Base-by-base conservation (phyloP, 2,888 invertebrate species). In the Coelinius sp. region DNA sequence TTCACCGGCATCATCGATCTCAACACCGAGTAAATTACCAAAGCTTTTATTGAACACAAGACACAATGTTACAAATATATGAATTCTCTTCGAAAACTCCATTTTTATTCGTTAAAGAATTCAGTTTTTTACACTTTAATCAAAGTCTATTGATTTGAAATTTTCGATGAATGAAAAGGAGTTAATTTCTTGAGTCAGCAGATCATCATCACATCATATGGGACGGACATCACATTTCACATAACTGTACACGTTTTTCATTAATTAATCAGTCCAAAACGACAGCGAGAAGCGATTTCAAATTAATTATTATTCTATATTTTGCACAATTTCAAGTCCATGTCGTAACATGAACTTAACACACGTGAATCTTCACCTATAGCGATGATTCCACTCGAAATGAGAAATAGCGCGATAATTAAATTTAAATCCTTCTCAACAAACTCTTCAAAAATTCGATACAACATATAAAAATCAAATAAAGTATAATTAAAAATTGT, bases 1-100 rank as follows among this genome's bases (percentile, higher is more conserved):
- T 73, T 83, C 80, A 31, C 80, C 81, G 17, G 82, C 76, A 70
- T 83, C 82, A 71, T 83, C 81, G 49, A 83, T 77, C 53, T 82
- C 81, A 67, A 81, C 77, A 25, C 83, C 83, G 38, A 85, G 75
- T 0, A 82, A 73, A 27, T 77, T 81, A 74, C 75, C 74, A 8
- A 53, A 27, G 20, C 63, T 64, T 22, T 52, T 68, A n/a, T 46
- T 74, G 65, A 73, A 68, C 59, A 69, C 38, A 20, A 74, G 63
- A 24, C 70, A 72, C 72, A 74, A 67, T 27, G 73, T 69, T 25
- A 52, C 56, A 27, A 76, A 38, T 27, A 76, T 25, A 53, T 71
- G 62, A 8, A 76, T 63, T 8, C 71, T n/a, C 44, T 62, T 73
- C 1, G 73, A 24, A 22, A 65, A 53, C 53, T 68, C 71, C 73